These are phyloP conservation scores for Drosophila grimshawi DNA, from an alignment of 1,140 invertebrate genomes.

Conservation along the genomic window DNA sequence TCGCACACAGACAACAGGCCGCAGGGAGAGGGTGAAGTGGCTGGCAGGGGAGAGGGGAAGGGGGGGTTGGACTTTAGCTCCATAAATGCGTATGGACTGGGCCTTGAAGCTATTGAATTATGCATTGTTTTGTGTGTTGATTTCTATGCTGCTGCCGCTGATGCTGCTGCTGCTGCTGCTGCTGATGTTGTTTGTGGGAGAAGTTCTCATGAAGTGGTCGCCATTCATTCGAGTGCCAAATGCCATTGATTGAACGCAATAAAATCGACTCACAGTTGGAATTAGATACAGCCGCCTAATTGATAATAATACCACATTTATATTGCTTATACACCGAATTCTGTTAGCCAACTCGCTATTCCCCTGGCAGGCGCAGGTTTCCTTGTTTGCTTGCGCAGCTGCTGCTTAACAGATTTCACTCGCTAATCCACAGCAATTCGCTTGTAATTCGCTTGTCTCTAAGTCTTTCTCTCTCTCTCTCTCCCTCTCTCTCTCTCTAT, in stretches of 20 bases:
- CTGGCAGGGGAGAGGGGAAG: conserved; percentile 1
- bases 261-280: conserved; percentile 43
- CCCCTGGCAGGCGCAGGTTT: too few relatives aligned
- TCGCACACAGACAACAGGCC: not conserved
- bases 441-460: not conserved
- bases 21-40: not conserved
- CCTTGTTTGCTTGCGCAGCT: not conserved
- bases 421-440: conserved; percentile 35
- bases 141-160: not conserved
- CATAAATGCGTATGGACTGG: conserved; percentile 33
- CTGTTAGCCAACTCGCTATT: conserved; percentile 51
- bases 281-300: conserved; percentile 70
- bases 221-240: conserved; percentile 60
- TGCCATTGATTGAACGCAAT: conserved; percentile 66
- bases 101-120: conserved; percentile 72
- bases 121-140: conserved; percentile 61
- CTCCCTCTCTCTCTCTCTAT: not conserved
- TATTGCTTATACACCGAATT: conserved; percentile 22
- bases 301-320: conserved; percentile 78
- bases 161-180: too few relatives aligned
- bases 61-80: not conserved
- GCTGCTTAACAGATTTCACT: not conserved
- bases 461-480: conserved; percentile 4
- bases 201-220: conserved; percentile 72
- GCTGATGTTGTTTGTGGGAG: conserved; percentile 54